These are phyloP conservation scores for Trichosurus vulpecula DNA, from an alignment of 2,797 vertebrate genomes.

Conservation along the genomic window DNA sequence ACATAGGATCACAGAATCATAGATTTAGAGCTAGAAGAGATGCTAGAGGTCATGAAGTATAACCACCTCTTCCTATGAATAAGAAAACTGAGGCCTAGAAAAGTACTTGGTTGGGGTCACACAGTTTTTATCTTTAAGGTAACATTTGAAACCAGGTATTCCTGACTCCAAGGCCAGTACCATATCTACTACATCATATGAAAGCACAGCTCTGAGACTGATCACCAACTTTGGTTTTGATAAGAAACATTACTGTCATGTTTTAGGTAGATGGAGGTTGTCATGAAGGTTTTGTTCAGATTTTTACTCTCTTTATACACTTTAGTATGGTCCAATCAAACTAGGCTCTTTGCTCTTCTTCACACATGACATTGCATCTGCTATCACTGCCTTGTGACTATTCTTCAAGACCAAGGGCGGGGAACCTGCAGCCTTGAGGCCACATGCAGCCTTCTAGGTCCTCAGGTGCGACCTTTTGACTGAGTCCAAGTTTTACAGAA, in stretches of 20 bases:
- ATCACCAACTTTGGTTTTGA: neutral
- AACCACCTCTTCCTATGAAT: neutral
- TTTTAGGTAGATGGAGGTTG: neutral
- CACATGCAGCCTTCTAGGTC: no score
- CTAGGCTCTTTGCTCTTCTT: neutral
- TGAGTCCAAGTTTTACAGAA: no score
- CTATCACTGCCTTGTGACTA: neutral
- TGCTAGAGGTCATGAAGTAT: neutral
- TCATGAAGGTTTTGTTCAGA: neutral
- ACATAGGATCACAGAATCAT: neutral
- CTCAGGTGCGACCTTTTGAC: no score
- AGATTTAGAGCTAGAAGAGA: neutral
- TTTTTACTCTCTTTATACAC: neutral
- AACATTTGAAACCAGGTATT: neutral
- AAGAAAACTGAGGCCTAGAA: neutral
- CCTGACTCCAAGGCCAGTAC: neutral
- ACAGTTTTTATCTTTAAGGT: neutral
- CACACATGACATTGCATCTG: neutral
- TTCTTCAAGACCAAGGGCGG: neutral
- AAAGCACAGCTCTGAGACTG: neutral
- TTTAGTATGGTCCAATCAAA: neutral
- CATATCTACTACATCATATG: neutral
- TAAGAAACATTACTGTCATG: neutral
- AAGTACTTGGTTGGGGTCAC: neutral
- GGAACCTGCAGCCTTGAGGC: no score